These are phyloP conservation scores for Athripsodes cinereus DNA, from an alignment of 2,888 invertebrate species.

Conservation along the genomic window DNA sequence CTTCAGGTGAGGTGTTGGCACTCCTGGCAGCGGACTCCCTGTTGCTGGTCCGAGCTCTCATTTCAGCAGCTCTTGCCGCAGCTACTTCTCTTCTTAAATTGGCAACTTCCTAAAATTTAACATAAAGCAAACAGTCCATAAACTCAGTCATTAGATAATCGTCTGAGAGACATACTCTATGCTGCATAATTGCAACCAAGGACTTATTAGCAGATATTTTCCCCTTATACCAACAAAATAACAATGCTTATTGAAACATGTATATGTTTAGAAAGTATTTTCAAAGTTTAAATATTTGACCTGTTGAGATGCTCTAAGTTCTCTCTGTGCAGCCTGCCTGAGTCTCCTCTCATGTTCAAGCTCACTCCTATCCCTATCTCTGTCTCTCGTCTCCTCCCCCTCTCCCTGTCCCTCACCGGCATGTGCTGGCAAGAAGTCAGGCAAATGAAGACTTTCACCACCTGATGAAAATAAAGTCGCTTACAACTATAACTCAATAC, in stretches of 20 bases:
- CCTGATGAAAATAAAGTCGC: constrained; percentile 22
- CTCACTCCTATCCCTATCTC: not conserved
- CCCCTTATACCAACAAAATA: too few species aligned
- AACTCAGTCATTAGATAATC: not conserved
- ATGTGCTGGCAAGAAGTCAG: constrained; percentile 47
- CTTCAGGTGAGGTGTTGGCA: not conserved
- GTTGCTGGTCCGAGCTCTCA: not conserved
- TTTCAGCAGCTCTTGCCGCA: not conserved
- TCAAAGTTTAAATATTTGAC: constrained; percentile 5
- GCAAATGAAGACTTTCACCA: constrained; percentile 42
- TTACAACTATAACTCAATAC: too few species aligned
- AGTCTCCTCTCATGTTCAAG: constrained; percentile 17
- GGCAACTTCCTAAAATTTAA: not conserved
- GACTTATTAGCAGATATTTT: too few species aligned
- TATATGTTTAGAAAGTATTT: too few species aligned
- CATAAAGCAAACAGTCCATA: not conserved
- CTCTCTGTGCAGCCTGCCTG: constrained; percentile 16
- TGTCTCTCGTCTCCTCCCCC: not conserved
- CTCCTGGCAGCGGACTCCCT: not conserved
- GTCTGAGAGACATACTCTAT: not conserved
- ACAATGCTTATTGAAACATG: too few species aligned
- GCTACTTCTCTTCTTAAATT: not conserved
- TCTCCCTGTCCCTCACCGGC: constrained; percentile 13
- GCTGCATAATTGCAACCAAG: not conserved
- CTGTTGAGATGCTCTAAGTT: constrained; percentile 21